Evolutionary conservation across 2,888 invertebrate species (phyloP), one percentile per base, ranked within the genome.

Genomic region (Oxyteleia sp.): DNA sequence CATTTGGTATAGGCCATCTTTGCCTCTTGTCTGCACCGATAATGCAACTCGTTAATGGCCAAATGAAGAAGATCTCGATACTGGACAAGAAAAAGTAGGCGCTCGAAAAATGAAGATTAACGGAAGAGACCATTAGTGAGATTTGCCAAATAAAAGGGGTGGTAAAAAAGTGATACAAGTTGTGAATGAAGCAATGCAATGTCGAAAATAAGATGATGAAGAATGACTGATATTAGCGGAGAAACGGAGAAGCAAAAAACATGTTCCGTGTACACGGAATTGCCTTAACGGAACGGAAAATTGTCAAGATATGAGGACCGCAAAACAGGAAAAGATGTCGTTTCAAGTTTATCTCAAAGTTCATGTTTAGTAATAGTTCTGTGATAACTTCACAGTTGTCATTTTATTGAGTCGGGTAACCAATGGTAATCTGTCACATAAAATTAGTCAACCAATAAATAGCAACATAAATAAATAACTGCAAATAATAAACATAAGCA

Each of bases 121-220:
- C 43, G 16, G 47, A 63, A 32, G 23, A 43, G 32, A 8, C 4
- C 20, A 35, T 63, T 63, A 63, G 26, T 13, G 8, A 18, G 45
- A 18, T 16, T 8, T 18, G 18, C 18, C 15, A 10, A 16, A 10
- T 11, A 10, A 29, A 64, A 41, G 66, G 69, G 41, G 76, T 68
- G 64, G 63, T 76, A 29, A 66, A 35, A 61, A 43, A 41, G 85
- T 76, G 85, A 85, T 75, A 71, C 78, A 84, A 80, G 81, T 72
- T 61, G 59, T n/a, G 38, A n/a, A 38, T 38, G 38, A 1, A 75
- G 84, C 74, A 47, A 53, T 57, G 38, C 20, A 35, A 76, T 16
- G 29, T 45, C 15, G 29, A 47, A 32, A 47, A 45, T 63, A 43
- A 43, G 85, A 74, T 84, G 72, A 66, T 80, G 82, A 84, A 85